Base-by-base conservation (phyloP, 2,797 vertebrate species). In the Thalassophryne amazonica region DNA sequence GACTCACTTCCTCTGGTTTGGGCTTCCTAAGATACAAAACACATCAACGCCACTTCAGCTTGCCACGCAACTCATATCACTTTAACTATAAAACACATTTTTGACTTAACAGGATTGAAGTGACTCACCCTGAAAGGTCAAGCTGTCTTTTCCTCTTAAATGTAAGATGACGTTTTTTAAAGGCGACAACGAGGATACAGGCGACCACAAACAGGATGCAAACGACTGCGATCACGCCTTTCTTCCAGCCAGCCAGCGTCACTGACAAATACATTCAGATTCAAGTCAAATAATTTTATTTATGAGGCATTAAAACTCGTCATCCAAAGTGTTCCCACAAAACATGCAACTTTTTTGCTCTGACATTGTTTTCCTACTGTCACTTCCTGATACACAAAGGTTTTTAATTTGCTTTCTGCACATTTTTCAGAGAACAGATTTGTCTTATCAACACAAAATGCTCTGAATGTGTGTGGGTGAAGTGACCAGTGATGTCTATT, bases 191-290 rank as follows among this genome's bases (percentile, higher is more conserved):
- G 3, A 88, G 54, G 61, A 83, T 29, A 34, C 87, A 3, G 3
- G 48, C 52, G 54, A 86, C 33, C 4, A 81, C 1, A 8, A 89
- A 38, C 15, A 89, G 41, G 34, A 88, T 48, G 62, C 83, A 88
- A 41, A 77, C 22, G 18, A 60, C 24, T 3, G 54, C 79, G 2
- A 89, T 85, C 2, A 89, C 50, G 27, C 60, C 78, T 71, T 87
- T 88, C 66, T 91, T 91, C 89, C 90, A 91, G 17, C 38, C 32
- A 0, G 89, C 88, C 60, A 85, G 8, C 47, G 69, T 89, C 54
- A 91, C 90, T 90, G 71, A n/a, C 25, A 5, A 75, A 32, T 6
- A 60, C 8, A 66, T 35, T 12, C 4, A 2, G 54, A 56, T 32
- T 4, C 48, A 28, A 56, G 4, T 6, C 2, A 50, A 11, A 19